phyloP scores from a whole-genome alignment of 2,888 invertebrate genomes.

The Atherix ibis region DNA sequence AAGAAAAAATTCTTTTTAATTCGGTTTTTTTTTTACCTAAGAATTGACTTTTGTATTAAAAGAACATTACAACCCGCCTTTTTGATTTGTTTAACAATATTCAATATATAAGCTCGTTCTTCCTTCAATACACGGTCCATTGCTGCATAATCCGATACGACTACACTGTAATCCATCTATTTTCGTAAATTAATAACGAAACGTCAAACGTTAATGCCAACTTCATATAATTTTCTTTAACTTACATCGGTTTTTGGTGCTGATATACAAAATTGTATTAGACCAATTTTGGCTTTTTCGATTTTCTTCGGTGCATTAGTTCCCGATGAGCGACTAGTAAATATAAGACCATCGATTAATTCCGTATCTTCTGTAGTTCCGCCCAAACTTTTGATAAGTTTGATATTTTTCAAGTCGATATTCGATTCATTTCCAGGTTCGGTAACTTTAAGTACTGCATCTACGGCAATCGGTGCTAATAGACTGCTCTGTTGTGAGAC shows the following conservation, averaged over 20 bases:
- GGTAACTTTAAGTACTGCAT: constrained; percentile 70
- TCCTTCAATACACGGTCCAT: constrained; percentile 98
- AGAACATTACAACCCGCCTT: constrained; percentile 96
- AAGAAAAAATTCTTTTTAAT: too few relatives aligned
- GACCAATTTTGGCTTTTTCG: constrained; percentile 95
- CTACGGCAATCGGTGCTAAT: constrained; percentile 91
- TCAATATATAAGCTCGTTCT: constrained; percentile 92
- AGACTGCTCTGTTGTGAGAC: constrained; percentile 95
- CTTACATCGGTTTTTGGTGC: constrained; percentile 96
- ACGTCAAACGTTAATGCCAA: background rate
- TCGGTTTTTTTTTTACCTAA: too few relatives aligned
- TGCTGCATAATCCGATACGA: constrained; percentile 97
- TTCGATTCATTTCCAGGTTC: constrained; percentile 47
- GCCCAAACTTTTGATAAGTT: constrained; percentile 91
- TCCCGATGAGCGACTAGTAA: constrained; percentile 77
- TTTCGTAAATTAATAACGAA: constrained; percentile 10
- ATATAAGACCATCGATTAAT: constrained; percentile 86
- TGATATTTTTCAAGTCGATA: constrained; percentile 89
- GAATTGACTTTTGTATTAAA: constrained; percentile 67
- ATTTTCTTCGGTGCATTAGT: constrained; percentile 83
- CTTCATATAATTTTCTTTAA: constrained; percentile 11
- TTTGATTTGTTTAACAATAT: constrained; percentile 97
- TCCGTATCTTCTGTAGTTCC: constrained; percentile 97
- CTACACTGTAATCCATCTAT: constrained; percentile 86
- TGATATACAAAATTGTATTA: constrained; percentile 99